These are phyloP conservation scores for Amiota mariae DNA, from an alignment of 2,888 invertebrate species.

Conservation along the genomic window DNA sequence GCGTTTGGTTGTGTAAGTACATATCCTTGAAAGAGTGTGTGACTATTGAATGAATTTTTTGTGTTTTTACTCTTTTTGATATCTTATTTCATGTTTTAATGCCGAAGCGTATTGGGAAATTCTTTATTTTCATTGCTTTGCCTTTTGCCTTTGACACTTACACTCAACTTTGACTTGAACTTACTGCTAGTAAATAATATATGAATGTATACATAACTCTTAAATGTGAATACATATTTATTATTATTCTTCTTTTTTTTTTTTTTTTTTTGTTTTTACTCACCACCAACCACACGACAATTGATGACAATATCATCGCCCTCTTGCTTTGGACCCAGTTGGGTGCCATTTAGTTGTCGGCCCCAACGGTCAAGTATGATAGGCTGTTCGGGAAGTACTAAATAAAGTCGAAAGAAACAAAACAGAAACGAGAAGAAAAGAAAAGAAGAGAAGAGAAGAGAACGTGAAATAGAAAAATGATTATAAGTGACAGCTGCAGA, in stretches of 20 bases:
- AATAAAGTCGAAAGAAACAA: slow-evolving; percentile 28
- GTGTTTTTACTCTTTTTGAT: slow-evolving; percentile 13
- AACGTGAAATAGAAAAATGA: slow-evolving; percentile 17
- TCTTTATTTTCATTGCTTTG: slow-evolving; percentile 29
- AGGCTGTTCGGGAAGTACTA: slow-evolving; percentile 91
- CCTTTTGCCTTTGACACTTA: slow-evolving; percentile 1
- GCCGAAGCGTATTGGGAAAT: slow-evolving; percentile 67
- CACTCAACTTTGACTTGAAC: slow-evolving; percentile 6
- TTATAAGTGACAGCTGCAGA: slow-evolving; percentile 28
- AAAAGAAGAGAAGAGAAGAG: slow-evolving; percentile 20
- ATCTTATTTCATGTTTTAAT: slow-evolving; percentile 40
- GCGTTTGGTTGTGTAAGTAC: neutral
- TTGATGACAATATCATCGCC: slow-evolving; percentile 89
- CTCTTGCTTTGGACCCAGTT: slow-evolving; percentile 88
- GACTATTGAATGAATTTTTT: neutral
- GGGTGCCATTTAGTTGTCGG: slow-evolving; percentile 84
- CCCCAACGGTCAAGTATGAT: slow-evolving; percentile 90
- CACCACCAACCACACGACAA: slow-evolving; percentile 90
- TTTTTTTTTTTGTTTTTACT: slow-evolving; percentile 65
- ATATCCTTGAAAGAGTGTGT: neutral
- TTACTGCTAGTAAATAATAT: neutral
- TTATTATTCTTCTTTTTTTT: neutral
- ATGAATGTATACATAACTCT: too few relatives aligned
- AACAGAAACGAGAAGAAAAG: slow-evolving; percentile 8
- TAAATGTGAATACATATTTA: too few relatives aligned